Evolutionary conservation across 2,113 vertebrate species (phyloP).

Genomic region (Potamarius usumacintae): DNA sequence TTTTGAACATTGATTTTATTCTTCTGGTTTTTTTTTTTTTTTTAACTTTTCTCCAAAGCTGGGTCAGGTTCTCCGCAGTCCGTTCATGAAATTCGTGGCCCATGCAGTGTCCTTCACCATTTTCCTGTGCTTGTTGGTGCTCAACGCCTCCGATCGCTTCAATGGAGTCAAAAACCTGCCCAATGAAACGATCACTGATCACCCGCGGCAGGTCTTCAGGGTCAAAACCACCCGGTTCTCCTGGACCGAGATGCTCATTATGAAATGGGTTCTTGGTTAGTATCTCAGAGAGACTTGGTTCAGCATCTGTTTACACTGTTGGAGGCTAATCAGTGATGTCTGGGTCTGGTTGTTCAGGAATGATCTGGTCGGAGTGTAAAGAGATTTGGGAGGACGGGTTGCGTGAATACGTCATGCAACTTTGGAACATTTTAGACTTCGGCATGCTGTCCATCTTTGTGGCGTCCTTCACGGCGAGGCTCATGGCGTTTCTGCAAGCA

Average conservation of each 20-base stretch:
- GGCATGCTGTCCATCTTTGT: constrained; percentile 87
- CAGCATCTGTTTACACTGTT: background rate
- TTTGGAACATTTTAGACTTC: constrained; percentile 87
- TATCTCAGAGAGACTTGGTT: background rate
- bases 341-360: constrained; percentile 68
- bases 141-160: constrained; percentile 88
- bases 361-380: constrained; percentile 90
- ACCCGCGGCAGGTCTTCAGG: constrained; percentile 85
- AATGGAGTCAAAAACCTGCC: constrained; percentile 81
- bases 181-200: constrained; percentile 82
- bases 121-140: constrained; percentile 84
- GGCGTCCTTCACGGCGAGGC: constrained; percentile 81
- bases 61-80: constrained; percentile 83
- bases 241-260: constrained; percentile 88
- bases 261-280: constrained; percentile 87
- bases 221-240: constrained; percentile 86
- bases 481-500: constrained; percentile 86
- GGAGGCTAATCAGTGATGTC: constrained; percentile 52
- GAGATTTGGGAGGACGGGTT: constrained; percentile 87
- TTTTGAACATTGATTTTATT: background rate
- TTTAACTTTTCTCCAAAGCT: constrained; percentile 63
- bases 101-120: constrained; percentile 88
- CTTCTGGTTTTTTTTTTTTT: background rate
- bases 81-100: constrained; percentile 90
- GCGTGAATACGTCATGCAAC: constrained; percentile 79